Conservation (phyloP, 2,888 invertebrate genomes). For the Nephrotoma guestfalica region DNA sequence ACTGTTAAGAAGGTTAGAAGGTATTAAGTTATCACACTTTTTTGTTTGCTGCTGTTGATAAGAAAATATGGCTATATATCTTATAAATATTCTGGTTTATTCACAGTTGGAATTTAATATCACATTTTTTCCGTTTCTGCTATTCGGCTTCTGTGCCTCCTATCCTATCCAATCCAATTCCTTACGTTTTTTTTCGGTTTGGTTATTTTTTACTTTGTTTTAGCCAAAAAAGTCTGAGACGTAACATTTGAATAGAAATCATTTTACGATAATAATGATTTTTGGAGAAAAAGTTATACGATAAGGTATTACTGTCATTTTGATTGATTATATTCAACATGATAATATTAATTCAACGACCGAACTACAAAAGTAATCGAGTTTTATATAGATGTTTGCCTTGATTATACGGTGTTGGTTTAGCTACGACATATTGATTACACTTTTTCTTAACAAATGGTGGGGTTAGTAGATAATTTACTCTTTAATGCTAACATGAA, state of each 20-base stretch:
- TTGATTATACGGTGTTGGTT: background rate
- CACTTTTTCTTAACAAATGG: background rate
- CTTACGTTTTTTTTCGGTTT: background rate
- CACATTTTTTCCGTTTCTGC: background rate
- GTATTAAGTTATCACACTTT: background rate
- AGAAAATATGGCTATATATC: background rate
- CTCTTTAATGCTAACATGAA: too few species aligned
- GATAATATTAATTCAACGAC: background rate
- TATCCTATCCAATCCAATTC: background rate
- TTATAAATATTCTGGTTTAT: background rate
- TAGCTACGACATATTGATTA: background rate
- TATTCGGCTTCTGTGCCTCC: background rate
- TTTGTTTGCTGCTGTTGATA: background rate
- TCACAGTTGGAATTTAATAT: background rate
- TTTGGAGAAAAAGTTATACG: background rate
- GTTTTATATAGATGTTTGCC: background rate
- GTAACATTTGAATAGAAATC: background rate
- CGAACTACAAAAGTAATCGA: background rate
- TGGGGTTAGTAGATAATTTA: background rate
- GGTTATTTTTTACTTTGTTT: background rate
- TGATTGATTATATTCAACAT: background rate
- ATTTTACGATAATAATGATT: background rate
- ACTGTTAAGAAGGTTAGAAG: background rate
- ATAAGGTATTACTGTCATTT: background rate
- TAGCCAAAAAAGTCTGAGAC: background rate